Evolutionary conservation across 2,113 vertebrate genomes (phyloP).

Genomic region (Excalfactoria chinensis): DNA sequence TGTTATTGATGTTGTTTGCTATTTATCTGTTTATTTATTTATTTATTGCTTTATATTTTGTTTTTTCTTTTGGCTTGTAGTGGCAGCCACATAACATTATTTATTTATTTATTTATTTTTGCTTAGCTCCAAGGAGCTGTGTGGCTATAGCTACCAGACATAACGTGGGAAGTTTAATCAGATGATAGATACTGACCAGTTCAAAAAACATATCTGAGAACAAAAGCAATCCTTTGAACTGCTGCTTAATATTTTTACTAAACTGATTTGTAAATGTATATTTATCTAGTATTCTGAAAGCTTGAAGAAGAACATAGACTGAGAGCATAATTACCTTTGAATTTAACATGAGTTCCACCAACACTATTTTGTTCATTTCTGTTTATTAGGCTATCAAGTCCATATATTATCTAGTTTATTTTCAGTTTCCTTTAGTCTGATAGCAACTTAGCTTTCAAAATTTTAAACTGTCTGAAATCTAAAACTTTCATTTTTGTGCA

Average conservation of each 20-base stretch:
- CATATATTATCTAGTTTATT: neutral
- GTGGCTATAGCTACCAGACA: neutral
- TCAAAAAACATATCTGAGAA: neutral
- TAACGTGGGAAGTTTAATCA: neutral
- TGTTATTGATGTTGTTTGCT: neutral
- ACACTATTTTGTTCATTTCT: neutral
- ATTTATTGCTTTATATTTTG: neutral
- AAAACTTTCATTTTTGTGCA: neutral
- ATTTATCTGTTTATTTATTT: neutral
- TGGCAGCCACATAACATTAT: rapidly evolving
- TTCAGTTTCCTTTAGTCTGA: neutral
- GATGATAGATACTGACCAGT: neutral
- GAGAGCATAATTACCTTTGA: neutral
- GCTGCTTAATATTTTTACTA: neutral
- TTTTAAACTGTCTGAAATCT: neutral
- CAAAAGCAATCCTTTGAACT: neutral
- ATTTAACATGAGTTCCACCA: neutral
- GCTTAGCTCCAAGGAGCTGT: neutral
- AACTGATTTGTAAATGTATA: neutral
- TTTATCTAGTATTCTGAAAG: neutral
- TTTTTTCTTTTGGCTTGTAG: neutral
- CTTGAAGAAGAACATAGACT: neutral
- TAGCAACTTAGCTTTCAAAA: neutral
- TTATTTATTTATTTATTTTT: neutral
- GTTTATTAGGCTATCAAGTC: neutral